Evolutionary conservation across 2,797 vertebrate species (phyloP), one percentile per base, ranked within the genome.

Genomic region (Diplodus sargus): DNA sequence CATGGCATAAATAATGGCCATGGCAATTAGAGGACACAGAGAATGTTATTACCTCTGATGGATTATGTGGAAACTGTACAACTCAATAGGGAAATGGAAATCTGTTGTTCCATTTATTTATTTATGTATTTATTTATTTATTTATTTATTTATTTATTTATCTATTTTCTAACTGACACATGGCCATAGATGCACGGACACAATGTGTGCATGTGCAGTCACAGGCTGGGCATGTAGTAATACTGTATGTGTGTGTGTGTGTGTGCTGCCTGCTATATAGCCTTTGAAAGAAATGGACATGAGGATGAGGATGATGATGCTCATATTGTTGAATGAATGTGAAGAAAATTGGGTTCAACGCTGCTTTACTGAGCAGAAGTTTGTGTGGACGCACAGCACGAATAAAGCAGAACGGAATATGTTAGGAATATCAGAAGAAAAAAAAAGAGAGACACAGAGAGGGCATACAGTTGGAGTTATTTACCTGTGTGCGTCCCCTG

Each of bases 401-500:
- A 49, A 52, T 51, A 76, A 42, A 56, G 42, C 25, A 70, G 4
- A 57, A 20, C 16, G n/a, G n/a, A n/a, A n/a, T n/a, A 18, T 12
- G 30, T 23, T 0, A 0, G 10, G 4, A 11, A 22, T 45, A 16
- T 12, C 25, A 0, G 17, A 43, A 57, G 45, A 34, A 34, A 34
- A 30, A 28, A 4, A 28, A 4, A 28, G 28, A 28, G 28, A 28
- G 28, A 28, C 3, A 4, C 3, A 28, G 28, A 4, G 28, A 15
- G 51, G 51, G 8, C 1, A 61, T 17, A 34, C 1, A 54, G 18
- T 45, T 25, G 12, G 4, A 15, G 2, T 23, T 53, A 17, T 77
- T 88, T 87, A 94, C 93, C 92, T 81, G 87, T 80, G 54, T 47
- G 1, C 16, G 69, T 85, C 76, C 86, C 74, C 78, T 53, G 82